Evolutionary conservation across 1,140 invertebrate species (phyloP), one percentile per base, ranked within the genome.

Genomic region (Thaumatotibia leucotreta): DNA sequence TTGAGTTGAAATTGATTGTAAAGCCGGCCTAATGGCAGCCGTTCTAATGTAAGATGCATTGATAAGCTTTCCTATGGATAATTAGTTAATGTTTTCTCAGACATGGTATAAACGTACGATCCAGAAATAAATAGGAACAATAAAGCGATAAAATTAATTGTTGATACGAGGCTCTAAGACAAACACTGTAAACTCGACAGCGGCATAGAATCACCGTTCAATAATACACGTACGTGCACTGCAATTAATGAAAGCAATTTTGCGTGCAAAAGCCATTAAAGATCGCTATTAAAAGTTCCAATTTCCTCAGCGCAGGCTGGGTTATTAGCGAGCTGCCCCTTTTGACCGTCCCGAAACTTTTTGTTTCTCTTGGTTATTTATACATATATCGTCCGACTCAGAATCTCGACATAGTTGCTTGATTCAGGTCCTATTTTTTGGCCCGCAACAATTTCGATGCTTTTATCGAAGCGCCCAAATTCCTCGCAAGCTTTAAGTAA

Each of bases 1-100:
- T 86, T 79, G 68, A 72, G 64, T 82, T 69, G 72, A 88, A 89
- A 90, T 90, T 90, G 84, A 90, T 90, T 90, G 84, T 90, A 86
- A 87, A 84, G 77, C 77, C 73, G 70, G 73, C 73, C 77, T 90
- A 90, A 90, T 90, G 80, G 86, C 78, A 76, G 80, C 67, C 77
- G 74, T 70, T 31, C 73, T 82, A 79, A 82, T 79, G 81, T 81
- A 79, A 70, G 76, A 81, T 80, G 73, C 70, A 80, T 77, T 74
- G 85, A 88, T 87, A 86, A 86, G 75, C 76, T 78, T 86, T 89
- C 85, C 74, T 77, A 62, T 54, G 62, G 68, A 79, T 85, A 87
- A 87, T 83, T 77, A 82, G 72, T 76, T 66, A 72, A 73, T 73
- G 64, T 73, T 69, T 69, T 58, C 52, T n/a, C 27, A 31, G 22